Evolutionary conservation across 1,140 invertebrate genomes (phyloP).

Genomic region (Orchesella cincta): DNA sequence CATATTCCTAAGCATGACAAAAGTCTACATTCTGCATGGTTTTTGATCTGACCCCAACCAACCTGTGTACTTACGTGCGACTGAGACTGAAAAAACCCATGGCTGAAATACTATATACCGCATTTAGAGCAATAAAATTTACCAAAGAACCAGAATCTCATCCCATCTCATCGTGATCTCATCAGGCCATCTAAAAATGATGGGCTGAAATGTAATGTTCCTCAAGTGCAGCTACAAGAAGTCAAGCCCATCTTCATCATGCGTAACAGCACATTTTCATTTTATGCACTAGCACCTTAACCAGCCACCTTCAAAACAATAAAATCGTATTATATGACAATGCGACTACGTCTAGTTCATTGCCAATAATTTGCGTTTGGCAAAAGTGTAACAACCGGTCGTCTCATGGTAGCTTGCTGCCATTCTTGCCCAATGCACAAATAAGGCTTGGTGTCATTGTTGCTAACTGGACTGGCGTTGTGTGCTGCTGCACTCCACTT

Average conservation of each 20-base stretch:
- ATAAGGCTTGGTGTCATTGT: conserved; percentile 15
- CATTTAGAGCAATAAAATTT: conserved; percentile 14
- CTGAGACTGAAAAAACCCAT: not conserved
- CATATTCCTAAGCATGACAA: not conserved
- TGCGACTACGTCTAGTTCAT: conserved; percentile 22
- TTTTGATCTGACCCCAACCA: not conserved
- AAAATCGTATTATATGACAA: conserved; percentile 28
- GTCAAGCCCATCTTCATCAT: not conserved
- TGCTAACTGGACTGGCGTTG: conserved; percentile 16
- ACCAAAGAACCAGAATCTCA: not conserved
- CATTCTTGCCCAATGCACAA: conserved; percentile 2
- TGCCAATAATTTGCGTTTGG: conserved; percentile 26
- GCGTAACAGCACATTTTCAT: conserved; percentile 4
- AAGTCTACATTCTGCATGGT: not conserved
- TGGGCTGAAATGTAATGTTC: not conserved
- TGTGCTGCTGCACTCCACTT: not conserved
- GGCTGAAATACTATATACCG: not conserved
- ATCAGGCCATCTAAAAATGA: not conserved
- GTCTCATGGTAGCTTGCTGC: conserved; percentile 3
- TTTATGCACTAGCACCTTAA: not conserved
- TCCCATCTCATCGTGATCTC: conserved; percentile 1
- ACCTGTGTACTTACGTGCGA: not conserved
- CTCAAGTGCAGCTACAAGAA: not conserved
- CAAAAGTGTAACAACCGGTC: conserved; percentile 29
- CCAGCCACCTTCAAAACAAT: conserved; percentile 22